phyloP scores from a whole-genome alignment of 2,113 vertebrate species.

The Plotosus lineatus region DNA sequence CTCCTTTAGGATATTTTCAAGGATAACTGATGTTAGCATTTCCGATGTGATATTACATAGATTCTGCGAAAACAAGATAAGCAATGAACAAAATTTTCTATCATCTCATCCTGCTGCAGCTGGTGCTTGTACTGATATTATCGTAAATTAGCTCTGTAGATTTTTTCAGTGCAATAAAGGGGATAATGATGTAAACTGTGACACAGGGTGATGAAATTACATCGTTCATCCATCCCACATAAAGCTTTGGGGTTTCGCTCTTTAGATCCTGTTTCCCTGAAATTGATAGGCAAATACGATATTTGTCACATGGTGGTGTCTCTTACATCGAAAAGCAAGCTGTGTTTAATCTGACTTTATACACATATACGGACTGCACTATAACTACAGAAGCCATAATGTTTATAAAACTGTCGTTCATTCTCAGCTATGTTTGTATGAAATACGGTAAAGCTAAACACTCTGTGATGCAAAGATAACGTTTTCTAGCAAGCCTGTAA shows the following conservation, averaged over 20 bases:
- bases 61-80: neutral
- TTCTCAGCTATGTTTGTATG: neutral
- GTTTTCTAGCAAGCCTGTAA: no score
- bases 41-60: neutral
- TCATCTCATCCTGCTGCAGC: neutral
- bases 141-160: neutral
- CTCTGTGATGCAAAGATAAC: neutral
- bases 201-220: slow-evolving; percentile 24
- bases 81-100: neutral
- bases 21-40: neutral
- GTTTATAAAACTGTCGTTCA: slow-evolving; percentile 30
- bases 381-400: neutral
- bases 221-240: neutral
- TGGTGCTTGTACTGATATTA: neutral
- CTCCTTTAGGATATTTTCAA: neutral
- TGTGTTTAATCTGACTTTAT: slow-evolving; percentile 25
- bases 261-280: slow-evolving; percentile 15
- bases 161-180: neutral
- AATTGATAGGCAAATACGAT: slow-evolving; percentile 10
- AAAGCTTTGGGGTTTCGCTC: neutral
- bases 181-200: neutral
- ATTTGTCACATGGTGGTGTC: slow-evolving; percentile 17
- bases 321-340: slow-evolving; percentile 15
- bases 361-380: slow-evolving; percentile 13
- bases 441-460: neutral